These are phyloP conservation scores for Vandiemenella viatica DNA, from an alignment of 2,888 invertebrate species.

Conservation along the genomic window DNA sequence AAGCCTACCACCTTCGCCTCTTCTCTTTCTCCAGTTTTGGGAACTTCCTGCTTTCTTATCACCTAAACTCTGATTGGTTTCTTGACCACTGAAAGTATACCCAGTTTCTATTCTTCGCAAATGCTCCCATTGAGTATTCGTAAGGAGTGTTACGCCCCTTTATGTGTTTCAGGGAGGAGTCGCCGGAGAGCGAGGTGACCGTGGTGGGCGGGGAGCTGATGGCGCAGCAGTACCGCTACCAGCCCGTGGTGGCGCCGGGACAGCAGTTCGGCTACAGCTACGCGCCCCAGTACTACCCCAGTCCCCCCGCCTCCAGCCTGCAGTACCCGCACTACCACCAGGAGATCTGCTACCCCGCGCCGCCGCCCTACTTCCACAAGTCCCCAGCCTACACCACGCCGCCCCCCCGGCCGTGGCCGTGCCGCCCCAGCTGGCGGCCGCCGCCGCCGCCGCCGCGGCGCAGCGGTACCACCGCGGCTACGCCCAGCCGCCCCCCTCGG, in stretches of 20 bases:
- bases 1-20: no score
- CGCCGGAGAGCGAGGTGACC: slow-evolving; percentile 31
- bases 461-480: slow-evolving; percentile 27
- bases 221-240: slow-evolving; percentile 20
- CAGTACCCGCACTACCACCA: slow-evolving; percentile 19
- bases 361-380: not conserved
- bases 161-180: slow-evolving; percentile 20
- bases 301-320: slow-evolving; percentile 12
- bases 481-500: not conserved
- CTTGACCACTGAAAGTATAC: no score
- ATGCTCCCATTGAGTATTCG: no score
- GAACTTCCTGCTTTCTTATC: no score
- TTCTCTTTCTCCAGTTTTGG: no score
- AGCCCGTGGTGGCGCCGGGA: slow-evolving; percentile 15
- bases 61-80: no score
- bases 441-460: slow-evolving; percentile 5
- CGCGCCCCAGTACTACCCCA: slow-evolving; percentile 31
- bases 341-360: slow-evolving; percentile 27
- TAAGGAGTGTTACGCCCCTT: no score
- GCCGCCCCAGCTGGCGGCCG: not conserved
- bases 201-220: slow-evolving; percentile 12
- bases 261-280: slow-evolving; percentile 14
- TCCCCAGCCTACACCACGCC: not conserved
- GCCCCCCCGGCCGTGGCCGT: not conserved
- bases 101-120: no score